Evolutionary conservation across 2,797 vertebrate species (phyloP).

Genomic region (Peromyscus attwateri): DNA sequence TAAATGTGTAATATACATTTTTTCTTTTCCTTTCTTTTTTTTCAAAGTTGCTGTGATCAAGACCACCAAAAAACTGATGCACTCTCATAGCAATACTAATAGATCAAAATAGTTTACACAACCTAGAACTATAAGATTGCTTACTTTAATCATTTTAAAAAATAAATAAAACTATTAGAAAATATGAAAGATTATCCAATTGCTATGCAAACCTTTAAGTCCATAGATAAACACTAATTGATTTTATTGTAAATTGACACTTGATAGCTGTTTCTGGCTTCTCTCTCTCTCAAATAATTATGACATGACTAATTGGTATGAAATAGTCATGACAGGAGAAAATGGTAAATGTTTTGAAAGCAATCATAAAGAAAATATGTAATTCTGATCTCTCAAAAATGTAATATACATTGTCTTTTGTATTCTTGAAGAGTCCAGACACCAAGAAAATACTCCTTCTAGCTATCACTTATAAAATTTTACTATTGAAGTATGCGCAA

Average conservation of each 20-base stretch:
- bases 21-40: too few relatives aligned
- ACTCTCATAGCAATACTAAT: not conserved
- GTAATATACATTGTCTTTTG: not conserved
- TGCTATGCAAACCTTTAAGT: too few relatives aligned
- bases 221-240: too few relatives aligned
- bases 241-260: too few relatives aligned
- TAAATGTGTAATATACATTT: too few relatives aligned
- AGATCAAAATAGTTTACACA: not conserved
- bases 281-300: not conserved
- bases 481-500: not conserved
- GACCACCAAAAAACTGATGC: not conserved
- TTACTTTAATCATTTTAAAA: not conserved
- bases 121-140: not conserved
- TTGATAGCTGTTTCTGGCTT: too few relatives aligned
- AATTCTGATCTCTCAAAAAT: not conserved
- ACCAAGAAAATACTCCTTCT: conserved; percentile 61
- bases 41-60: not conserved
- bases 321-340: not conserved
- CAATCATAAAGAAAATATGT: not conserved
- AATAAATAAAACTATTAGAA: too few relatives aligned
- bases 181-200: too few relatives aligned
- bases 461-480: not conserved
- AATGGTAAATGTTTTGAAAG: not conserved
- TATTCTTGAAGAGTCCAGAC: not conserved
- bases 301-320: not conserved